phyloP scores from a whole-genome alignment of 37 sponge, comb jelly and placozoan genomes.

The Beroe forskalii region DNA sequence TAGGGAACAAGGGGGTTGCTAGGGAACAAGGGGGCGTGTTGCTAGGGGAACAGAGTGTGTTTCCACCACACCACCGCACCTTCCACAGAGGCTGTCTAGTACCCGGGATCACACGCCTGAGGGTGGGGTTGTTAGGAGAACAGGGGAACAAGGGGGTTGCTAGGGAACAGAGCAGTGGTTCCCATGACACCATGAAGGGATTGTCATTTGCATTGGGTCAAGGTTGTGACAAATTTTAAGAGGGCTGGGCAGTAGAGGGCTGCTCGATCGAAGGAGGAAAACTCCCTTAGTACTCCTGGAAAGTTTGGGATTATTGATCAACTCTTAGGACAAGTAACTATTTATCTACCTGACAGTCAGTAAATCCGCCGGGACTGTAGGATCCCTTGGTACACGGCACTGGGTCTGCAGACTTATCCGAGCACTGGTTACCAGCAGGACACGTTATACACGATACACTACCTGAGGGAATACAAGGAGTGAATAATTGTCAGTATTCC shows the following conservation, averaged over 20 bases:
- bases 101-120: slow-evolving; percentile 40
- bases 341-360: slow-evolving; percentile 20
- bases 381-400: slow-evolving; percentile 5
- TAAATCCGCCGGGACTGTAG: not conserved
- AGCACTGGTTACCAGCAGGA: slow-evolving; percentile 3
- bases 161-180: too few species aligned
- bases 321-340: not conserved
- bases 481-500: too few species aligned
- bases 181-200: too few species aligned
- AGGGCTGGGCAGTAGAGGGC: too few species aligned
- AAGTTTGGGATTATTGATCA: not conserved
- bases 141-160: too few species aligned
- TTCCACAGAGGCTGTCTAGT: not conserved
- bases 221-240: too few species aligned
- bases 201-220: too few species aligned
- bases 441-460: not conserved
- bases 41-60: too few species aligned
- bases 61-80: not conserved
- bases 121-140: not conserved
- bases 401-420: not conserved
- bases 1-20: too few species aligned
- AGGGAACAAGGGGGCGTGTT: too few species aligned
- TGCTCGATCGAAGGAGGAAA: not conserved
- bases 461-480: too few species aligned
- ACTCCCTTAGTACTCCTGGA: not conserved